Evolutionary conservation across 1,140 invertebrate genomes (phyloP).

Genomic region (Archegozetes longisetosus): DNA sequence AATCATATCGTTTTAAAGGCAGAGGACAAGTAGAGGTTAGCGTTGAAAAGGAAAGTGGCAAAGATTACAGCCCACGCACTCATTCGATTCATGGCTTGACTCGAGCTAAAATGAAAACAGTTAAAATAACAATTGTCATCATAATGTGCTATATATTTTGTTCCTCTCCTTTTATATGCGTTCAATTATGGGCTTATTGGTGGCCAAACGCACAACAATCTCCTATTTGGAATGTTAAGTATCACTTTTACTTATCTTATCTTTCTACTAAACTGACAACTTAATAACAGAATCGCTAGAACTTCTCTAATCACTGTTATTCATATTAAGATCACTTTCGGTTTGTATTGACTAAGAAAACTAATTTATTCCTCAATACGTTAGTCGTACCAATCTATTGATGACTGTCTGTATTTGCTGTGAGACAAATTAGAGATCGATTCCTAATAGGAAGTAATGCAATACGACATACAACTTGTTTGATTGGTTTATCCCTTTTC

Average conservation of each 20-base stretch:
- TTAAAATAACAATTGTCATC: slow-evolving; percentile 56
- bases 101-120: slow-evolving; percentile 50
- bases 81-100: slow-evolving; percentile 12
- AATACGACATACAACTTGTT: too few species aligned
- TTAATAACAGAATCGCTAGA: not conserved
- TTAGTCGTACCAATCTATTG: not conserved
- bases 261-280: not conserved
- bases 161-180: slow-evolving; percentile 48
- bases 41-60: not conserved
- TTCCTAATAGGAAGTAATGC: too few species aligned
- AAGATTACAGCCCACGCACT: slow-evolving; percentile 5
- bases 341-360: not conserved
- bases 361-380: not conserved
- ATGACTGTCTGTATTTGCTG: not conserved
- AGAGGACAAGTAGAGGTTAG: not conserved
- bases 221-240: slow-evolving; percentile 16
- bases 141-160: slow-evolving; percentile 48
- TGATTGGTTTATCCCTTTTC: too few species aligned
- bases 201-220: slow-evolving; percentile 16
- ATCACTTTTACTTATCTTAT: not conserved
- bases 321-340: not conserved
- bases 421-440: not conserved
- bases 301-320: not conserved
- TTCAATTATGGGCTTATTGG: slow-evolving; percentile 29
- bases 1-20: not conserved